Base-by-base conservation (phyloP, 2,797 vertebrate genomes). In the Arnoldichthys spilopterus region DNA sequence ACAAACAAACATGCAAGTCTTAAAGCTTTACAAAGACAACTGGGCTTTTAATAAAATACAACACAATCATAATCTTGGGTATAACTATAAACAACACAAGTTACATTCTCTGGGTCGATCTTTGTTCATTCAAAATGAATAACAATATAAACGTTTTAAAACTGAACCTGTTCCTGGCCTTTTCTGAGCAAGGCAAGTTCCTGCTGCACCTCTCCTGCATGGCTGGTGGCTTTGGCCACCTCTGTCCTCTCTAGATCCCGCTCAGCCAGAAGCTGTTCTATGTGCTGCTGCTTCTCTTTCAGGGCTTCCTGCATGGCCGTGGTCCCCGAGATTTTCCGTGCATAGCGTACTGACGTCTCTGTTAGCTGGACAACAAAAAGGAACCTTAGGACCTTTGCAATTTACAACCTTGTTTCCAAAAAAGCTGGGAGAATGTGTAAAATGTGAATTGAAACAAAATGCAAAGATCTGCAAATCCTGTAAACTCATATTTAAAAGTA, bases 201-300 rank as follows among this genome's bases (percentile, higher is more conserved):
- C 86, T 97, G 96, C 88, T 97, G 96, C 87, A 98, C 95, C 82
- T 99, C 97, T 83, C 98, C 96, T 1, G 93, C 97, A 30, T 99
- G 98, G 87, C 94, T 96, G 2, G 97, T 98, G 85, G 97, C 97
- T 88, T 97, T 98, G 79, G 97, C 97, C 81, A 99, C 96, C 88
- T 99, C 98, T 4, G 95, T 97, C 87, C 96, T 94, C 90, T 99
- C 98, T 90, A 97, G 91, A 88, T 99, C 98, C 82, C 96, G 91
- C 88, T 99, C 98, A 15, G 95, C 96, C 93, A 99, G 93, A 69
- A 99, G 95, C 91, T 99, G 98, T 85, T 99, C 98, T 68, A 99
- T 99, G 87, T 99, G 98, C 88, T 99, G 98, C 89, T 99, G 97
- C 85, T 99, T 99, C 93, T 99, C 98, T 91, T 99, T 99, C 89